phyloP scores from a whole-genome alignment of 2,797 vertebrate species.

The Oreochromis mossambicus region DNA sequence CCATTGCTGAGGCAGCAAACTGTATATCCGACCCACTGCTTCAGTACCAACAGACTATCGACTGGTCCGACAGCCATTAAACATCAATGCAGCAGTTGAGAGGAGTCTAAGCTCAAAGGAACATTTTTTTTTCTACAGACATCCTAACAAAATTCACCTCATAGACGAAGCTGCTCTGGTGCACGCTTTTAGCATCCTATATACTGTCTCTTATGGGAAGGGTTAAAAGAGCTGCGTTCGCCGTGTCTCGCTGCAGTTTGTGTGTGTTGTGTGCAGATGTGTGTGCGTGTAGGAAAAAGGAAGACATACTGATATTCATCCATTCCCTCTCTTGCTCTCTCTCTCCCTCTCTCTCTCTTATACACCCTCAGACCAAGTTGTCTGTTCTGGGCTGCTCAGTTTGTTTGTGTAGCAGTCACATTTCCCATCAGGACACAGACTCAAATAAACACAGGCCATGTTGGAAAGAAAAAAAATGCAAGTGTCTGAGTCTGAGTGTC shows the following conservation, averaged over 20 bases:
- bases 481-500: not conserved
- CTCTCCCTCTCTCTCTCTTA: not conserved
- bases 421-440: slow-evolving; percentile 80
- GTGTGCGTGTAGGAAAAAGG: not conserved
- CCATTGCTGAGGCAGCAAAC: not conserved
- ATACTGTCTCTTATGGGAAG: not conserved
- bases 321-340: not conserved
- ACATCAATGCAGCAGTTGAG: not conserved
- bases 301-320: not conserved
- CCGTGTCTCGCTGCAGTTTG: not conserved
- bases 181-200: not conserved
- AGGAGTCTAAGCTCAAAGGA: not conserved
- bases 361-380: slow-evolving; percentile 19
- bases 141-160: not conserved
- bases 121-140: not conserved
- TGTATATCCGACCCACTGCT: not conserved
- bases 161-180: not conserved
- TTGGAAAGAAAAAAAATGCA: slow-evolving; percentile 52
- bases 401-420: slow-evolving; percentile 79
- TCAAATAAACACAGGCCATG: slow-evolving; percentile 79
- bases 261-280: not conserved
- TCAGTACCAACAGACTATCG: not conserved
- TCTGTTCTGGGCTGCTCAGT: slow-evolving; percentile 61
- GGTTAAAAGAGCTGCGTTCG: not conserved
- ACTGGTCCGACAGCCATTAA: not conserved